A percentile compares a stretch with the other conserved stretches of the same genome.
Conservation (phyloP, 2,888 invertebrate species). For the Hyposoter didymator region DNA sequence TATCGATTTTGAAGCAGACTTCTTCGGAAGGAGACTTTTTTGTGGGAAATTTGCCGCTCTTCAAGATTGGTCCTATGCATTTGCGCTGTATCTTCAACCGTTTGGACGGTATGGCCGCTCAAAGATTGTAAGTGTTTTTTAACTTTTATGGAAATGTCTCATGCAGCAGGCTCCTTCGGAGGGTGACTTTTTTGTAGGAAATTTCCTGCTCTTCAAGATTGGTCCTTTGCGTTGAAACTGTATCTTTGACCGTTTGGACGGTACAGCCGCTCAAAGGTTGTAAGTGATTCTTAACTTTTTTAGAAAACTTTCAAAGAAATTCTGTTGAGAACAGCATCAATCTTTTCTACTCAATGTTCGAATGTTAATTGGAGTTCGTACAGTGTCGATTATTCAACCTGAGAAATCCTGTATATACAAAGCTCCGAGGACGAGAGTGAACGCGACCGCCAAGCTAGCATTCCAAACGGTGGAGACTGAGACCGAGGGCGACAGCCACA, state of each 20-base stretch:
- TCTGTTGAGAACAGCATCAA: no score
- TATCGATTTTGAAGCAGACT: neutral
- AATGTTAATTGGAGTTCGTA: neutral
- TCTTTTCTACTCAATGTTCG: neutral
- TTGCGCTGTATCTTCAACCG: neutral
- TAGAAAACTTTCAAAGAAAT: neutral
- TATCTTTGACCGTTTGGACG: neutral
- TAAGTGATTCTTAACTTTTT: neutral
- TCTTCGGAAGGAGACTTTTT: neutral
- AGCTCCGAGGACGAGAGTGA: constrained; percentile 6
- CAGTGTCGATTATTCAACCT: neutral
- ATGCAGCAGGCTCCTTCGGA: neutral
- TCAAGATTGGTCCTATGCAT: neutral
- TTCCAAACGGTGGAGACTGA: constrained; percentile 33
- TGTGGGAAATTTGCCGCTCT: neutral
- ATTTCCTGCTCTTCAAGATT: neutral
- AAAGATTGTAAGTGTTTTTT: neutral
- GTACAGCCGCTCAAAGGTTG: neutral
- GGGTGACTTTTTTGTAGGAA: neutral
- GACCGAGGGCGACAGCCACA: constrained; percentile 33
- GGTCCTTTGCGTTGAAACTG: neutral
- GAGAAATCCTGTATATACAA: neutral
- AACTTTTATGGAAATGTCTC: neutral
- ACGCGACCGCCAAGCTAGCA: neutral
- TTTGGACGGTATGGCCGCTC: neutral